Evolutionary conservation across 2,888 invertebrate genomes (phyloP).

Genomic region (Agrochola lychnidis): DNA sequence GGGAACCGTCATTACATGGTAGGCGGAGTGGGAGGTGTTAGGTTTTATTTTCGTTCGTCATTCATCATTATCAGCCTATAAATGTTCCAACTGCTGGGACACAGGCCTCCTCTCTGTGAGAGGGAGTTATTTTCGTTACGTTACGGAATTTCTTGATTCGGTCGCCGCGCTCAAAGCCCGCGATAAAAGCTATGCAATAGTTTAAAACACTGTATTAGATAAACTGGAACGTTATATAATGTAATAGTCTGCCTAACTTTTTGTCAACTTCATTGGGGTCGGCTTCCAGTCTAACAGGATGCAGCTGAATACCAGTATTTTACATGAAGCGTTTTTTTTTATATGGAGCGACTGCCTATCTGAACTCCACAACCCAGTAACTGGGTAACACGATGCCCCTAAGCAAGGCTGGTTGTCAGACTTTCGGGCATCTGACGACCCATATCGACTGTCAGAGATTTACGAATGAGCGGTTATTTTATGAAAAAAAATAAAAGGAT

Average conservation of each 20-base stretch:
- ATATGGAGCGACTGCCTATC: not conserved
- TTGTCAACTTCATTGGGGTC: not conserved
- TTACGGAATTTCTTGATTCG: too few relatives aligned
- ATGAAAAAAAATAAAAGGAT: not conserved
- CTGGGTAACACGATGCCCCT: not conserved
- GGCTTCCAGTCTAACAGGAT: not conserved
- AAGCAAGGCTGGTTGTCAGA: not conserved
- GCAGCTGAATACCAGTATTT: not conserved
- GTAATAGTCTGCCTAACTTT: not conserved
- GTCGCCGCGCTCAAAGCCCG: too few relatives aligned
- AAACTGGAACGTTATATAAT: not conserved
- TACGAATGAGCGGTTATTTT: not conserved
- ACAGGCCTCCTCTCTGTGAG: too few relatives aligned
- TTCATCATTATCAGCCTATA: too few relatives aligned
- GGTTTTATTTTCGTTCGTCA: too few relatives aligned
- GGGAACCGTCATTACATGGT: too few relatives aligned
- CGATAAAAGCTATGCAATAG: too few relatives aligned
- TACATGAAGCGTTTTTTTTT: too few relatives aligned
- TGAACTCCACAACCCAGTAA: not conserved
- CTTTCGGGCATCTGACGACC: not conserved
- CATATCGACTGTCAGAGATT: not conserved
- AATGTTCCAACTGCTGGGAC: too few relatives aligned
- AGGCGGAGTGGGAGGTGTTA: too few relatives aligned
- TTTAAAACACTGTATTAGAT: too few relatives aligned
- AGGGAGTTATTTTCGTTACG: too few relatives aligned